phyloP scores from a whole-genome alignment of 2,113 vertebrate genomes.

The Anoplopoma fimbria region DNA sequence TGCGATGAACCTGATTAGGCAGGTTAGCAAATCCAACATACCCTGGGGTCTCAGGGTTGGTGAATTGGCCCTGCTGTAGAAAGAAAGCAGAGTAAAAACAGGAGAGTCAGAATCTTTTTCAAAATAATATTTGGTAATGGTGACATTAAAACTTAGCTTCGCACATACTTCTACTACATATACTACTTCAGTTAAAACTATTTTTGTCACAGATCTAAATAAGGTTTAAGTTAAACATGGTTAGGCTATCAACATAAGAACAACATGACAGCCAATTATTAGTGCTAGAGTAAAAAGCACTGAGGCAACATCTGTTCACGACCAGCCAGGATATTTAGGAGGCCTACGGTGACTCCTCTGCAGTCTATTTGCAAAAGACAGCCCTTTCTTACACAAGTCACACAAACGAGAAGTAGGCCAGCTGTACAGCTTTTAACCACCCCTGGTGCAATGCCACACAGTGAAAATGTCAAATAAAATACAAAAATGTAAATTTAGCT shows the following conservation, averaged over 20 bases:
- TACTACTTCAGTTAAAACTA: not conserved
- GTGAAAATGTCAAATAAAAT: not conserved
- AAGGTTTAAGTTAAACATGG: not conserved
- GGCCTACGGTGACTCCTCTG: not conserved
- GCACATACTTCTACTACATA: not conserved
- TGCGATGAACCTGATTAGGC: constrained; percentile 98
- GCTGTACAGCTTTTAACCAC: not conserved
- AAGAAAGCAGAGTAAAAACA: constrained; percentile 14
- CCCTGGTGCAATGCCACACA: not conserved
- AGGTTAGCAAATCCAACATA: constrained; percentile 99
- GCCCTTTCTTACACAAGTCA: constrained; percentile 13
- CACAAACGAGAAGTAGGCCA: not conserved
- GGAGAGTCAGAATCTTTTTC: not conserved
- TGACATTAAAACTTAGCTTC: not conserved
- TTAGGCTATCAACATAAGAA: not conserved
- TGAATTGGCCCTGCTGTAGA: constrained; percentile 91
- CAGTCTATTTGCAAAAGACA: constrained; percentile 41
- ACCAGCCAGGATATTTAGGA: constrained; percentile 5
- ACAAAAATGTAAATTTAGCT: not conserved
- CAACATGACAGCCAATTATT: not conserved
- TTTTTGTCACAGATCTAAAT: constrained; percentile 2
- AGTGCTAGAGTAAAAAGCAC: not conserved
- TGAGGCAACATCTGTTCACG: constrained; percentile 26
- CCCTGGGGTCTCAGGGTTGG: constrained; percentile 96
- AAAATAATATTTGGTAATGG: constrained; percentile 14